Conservation (phyloP, 2,113 vertebrate genomes). For the Dipodomys ordii region DNA sequence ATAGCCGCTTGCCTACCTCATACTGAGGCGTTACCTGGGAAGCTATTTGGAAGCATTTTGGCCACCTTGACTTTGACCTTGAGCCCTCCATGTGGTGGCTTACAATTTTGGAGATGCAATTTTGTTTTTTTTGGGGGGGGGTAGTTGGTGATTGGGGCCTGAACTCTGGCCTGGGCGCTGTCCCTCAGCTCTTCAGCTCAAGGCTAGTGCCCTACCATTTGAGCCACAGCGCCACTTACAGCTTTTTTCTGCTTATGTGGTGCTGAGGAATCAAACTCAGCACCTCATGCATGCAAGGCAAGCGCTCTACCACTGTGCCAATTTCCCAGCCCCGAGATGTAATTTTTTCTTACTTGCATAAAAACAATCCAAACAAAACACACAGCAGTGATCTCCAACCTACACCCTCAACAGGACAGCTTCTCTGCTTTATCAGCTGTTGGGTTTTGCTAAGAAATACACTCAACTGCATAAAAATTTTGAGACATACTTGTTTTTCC, state of each 20-base stretch:
- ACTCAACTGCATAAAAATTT: slow-evolving; percentile 11
- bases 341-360: neutral
- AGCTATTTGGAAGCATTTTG: slow-evolving; percentile 59
- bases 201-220: too few relatives aligned
- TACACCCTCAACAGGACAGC: slow-evolving; percentile 49
- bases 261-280: too few relatives aligned
- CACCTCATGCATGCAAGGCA: too few relatives aligned
- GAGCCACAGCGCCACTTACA: too few relatives aligned
- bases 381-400: slow-evolving; percentile 75
- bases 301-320: too few relatives aligned
- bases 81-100: slow-evolving; percentile 49
- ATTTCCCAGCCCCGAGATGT: too few relatives aligned
- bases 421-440: slow-evolving; percentile 61
- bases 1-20: neutral
- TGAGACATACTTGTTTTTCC: slow-evolving; percentile 58
- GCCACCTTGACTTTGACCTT: slow-evolving; percentile 65
- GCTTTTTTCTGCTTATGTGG: too few relatives aligned
- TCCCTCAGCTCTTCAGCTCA: too few relatives aligned
- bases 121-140: too few relatives aligned
- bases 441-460: slow-evolving; percentile 59
- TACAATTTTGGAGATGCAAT: neutral
- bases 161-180: too few relatives aligned
- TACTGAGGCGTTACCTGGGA: slow-evolving; percentile 53
- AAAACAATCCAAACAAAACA: neutral
- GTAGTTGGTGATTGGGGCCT: too few relatives aligned